Evolutionary conservation across 2,888 invertebrate species (phyloP).

Genomic region (Drosophila greeni): DNA sequence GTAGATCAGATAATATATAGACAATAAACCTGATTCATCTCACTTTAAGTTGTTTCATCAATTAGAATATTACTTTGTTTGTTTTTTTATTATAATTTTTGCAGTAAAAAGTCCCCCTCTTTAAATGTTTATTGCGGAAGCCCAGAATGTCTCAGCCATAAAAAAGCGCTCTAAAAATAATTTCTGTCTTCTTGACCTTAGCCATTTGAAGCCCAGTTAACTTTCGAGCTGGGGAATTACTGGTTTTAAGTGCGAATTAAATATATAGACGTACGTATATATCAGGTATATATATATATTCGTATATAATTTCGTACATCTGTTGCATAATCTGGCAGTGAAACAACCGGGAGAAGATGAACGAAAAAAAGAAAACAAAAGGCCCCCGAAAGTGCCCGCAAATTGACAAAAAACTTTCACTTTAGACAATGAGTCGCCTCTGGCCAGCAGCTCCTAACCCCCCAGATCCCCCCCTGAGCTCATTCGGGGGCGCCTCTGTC

Average conservation of each 20-base stretch:
- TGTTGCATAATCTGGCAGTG: slow-evolving; percentile 43
- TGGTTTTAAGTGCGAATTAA: slow-evolving; percentile 29
- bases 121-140: background rate
- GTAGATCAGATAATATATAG: no score
- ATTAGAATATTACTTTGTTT: slow-evolving; percentile 6
- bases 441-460: slow-evolving; percentile 12
- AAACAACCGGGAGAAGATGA: slow-evolving; percentile 37
- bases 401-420: slow-evolving; percentile 57
- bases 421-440: slow-evolving; percentile 49
- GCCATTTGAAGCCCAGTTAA: slow-evolving; percentile 19
- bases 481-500: slow-evolving; percentile 19
- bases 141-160: background rate
- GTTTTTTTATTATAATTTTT: background rate
- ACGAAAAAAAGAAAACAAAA: slow-evolving; percentile 17
- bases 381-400: slow-evolving; percentile 51
- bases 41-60: background rate
- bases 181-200: slow-evolving; percentile 18
- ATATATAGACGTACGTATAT: background rate
- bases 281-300: slow-evolving; percentile 8
- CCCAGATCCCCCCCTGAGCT: background rate
- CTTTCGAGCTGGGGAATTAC: slow-evolving; percentile 10
- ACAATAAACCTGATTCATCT: slow-evolving; percentile 4
- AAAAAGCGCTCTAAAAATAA: background rate
- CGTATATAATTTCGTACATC: slow-evolving; percentile 16
- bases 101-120: background rate